phyloP scores from a whole-genome alignment of 2,888 invertebrate species.

The Aspidapion aeneum region DNA sequence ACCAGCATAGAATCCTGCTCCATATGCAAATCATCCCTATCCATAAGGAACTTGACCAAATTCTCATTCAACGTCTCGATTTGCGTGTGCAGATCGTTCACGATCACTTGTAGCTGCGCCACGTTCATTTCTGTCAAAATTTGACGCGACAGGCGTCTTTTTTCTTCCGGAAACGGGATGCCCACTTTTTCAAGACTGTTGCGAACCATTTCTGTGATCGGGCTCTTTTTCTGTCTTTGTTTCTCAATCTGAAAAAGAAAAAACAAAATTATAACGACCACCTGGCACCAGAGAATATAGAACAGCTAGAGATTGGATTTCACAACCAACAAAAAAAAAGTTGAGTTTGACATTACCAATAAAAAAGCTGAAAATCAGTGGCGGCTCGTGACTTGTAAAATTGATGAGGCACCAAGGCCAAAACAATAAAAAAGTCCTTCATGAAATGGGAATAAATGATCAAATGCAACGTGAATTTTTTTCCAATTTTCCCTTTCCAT shows the following conservation, averaged over 20 bases:
- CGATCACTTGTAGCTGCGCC: slow-evolving; percentile 89
- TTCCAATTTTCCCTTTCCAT: too few species aligned
- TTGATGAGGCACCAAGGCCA: too few species aligned
- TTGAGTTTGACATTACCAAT: background rate
- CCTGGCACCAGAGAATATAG: background rate
- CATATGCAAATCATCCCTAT: slow-evolving; percentile 95
- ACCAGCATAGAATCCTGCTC: slow-evolving; percentile 97
- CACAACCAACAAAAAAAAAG: background rate
- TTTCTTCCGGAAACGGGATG: slow-evolving; percentile 77
- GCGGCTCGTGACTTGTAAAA: too few species aligned
- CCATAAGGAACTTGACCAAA: slow-evolving; percentile 84
- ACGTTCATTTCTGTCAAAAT: slow-evolving; percentile 91
- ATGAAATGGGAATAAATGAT: too few species aligned
- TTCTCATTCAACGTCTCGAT: slow-evolving; percentile 91
- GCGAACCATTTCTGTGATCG: slow-evolving; percentile 83
- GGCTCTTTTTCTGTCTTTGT: slow-evolving; percentile 69
- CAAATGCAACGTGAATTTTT: too few species aligned
- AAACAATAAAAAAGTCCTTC: too few species aligned
- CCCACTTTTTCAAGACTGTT: slow-evolving; percentile 78
- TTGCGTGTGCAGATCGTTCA: slow-evolving; percentile 91
- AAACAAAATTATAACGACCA: background rate
- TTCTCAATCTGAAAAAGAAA: slow-evolving; percentile 53
- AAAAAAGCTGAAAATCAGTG: too few species aligned
- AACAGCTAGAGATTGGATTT: too few species aligned
- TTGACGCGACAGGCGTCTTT: slow-evolving; percentile 78